A percentile compares a stretch with the other conserved stretches of the same genome.
phyloP scores from a whole-genome alignment of 1,140 invertebrate genomes.

The Maniola jurtina region DNA sequence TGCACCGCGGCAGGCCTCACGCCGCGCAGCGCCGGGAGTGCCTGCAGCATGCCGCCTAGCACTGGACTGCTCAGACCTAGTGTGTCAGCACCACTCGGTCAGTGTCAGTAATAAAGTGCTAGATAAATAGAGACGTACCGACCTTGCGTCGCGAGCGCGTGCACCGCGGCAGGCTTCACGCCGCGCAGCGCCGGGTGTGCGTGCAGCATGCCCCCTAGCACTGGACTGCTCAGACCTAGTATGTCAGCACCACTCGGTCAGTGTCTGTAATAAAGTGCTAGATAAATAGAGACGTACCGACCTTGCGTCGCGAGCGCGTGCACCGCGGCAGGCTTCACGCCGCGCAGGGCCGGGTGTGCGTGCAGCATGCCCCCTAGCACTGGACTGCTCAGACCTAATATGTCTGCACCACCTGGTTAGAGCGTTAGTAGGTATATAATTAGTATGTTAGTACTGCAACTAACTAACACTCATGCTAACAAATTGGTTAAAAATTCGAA shows the following conservation, averaged over 20 bases:
- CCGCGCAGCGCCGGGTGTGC: slow-evolving; percentile 80
- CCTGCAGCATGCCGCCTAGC: slow-evolving; percentile 72
- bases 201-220: slow-evolving; percentile 70
- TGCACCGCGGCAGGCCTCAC: slow-evolving; percentile 77
- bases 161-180: slow-evolving; percentile 75
- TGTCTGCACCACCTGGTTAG: slow-evolving; percentile 65
- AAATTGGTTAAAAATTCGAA: no score
- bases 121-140: slow-evolving; percentile 59
- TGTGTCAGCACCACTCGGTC: slow-evolving; percentile 65
- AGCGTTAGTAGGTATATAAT: slow-evolving; percentile 36
- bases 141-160: slow-evolving; percentile 78
- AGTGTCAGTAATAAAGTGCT: slow-evolving; percentile 7
- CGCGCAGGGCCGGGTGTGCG: slow-evolving; percentile 80
- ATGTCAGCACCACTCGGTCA: slow-evolving; percentile 65
- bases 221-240: slow-evolving; percentile 59
- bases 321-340: slow-evolving; percentile 76
- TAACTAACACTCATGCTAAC: neutral
- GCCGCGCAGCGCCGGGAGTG: slow-evolving; percentile 80
- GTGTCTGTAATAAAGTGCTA: slow-evolving; percentile 4
- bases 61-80: slow-evolving; percentile 62
- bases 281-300: slow-evolving; percentile 65
- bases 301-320: slow-evolving; percentile 77
- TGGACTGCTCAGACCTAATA: slow-evolving; percentile 61
- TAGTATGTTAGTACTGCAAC: slow-evolving; percentile 46
- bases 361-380: slow-evolving; percentile 72